phyloP scores from a whole-genome alignment of 1,140 invertebrate genomes.

The Battus philenor region DNA sequence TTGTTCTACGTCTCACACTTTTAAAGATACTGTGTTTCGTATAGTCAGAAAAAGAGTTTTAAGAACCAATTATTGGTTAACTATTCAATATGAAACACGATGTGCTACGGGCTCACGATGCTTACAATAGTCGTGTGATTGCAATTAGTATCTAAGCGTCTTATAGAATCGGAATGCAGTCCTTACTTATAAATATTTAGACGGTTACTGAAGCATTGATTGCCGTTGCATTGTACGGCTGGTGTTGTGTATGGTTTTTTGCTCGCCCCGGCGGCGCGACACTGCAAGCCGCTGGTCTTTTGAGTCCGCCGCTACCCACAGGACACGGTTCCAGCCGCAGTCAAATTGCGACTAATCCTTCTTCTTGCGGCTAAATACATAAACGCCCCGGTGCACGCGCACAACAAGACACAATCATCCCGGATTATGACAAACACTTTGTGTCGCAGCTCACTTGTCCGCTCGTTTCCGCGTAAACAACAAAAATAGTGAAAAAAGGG shows the following conservation, averaged over 20 bases:
- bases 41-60: too few relatives aligned
- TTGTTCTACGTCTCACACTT: too few relatives aligned
- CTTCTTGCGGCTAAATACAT: conserved; percentile 51
- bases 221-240: conserved; percentile 15
- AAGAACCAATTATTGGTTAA: too few relatives aligned
- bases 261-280: too few relatives aligned
- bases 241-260: conserved; percentile 7
- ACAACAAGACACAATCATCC: conserved; percentile 56
- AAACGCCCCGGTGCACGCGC: conserved; percentile 50
- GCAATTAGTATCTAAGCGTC: too few relatives aligned
- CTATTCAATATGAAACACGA: too few relatives aligned
- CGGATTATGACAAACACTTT: conserved; percentile 59
- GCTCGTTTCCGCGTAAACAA: conserved; percentile 46
- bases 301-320: conserved; percentile 24
- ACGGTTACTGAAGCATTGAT: too few relatives aligned
- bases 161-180: too few relatives aligned
- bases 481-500: conserved; percentile 26
- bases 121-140: too few relatives aligned
- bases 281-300: conserved; percentile 20
- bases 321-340: conserved; percentile 15
- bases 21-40: too few relatives aligned
- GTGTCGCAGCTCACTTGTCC: conserved; percentile 47
- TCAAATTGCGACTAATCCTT: conserved; percentile 59
- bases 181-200: too few relatives aligned
- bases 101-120: too few relatives aligned